Percentiles rank a stretch among this genome's conserved stretches.
These are phyloP conservation scores for Drosophila pruinosa DNA, from an alignment of 1,140 invertebrate genomes.

Conservation along the genomic window DNA sequence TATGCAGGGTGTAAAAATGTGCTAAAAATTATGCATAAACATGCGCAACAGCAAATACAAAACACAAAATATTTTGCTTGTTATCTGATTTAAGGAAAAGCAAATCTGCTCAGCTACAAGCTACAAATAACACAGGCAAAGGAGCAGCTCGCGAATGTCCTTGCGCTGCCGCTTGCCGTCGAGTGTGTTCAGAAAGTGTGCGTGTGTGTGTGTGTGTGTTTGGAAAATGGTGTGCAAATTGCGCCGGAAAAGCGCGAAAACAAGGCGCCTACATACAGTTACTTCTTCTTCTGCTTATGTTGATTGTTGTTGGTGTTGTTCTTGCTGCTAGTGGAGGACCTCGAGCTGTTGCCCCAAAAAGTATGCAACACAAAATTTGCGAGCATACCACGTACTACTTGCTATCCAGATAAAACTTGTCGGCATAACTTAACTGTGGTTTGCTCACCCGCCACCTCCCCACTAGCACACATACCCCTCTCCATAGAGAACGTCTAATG, in stretches of 20 bases:
- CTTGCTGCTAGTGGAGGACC: neutral
- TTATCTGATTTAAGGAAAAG: constrained; percentile 41
- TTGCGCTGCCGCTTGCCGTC: constrained; percentile 18
- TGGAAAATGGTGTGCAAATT: constrained; percentile 74
- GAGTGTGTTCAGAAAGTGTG: constrained; percentile 24
- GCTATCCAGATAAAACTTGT: constrained; percentile 44
- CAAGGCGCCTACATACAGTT: constrained; percentile 26
- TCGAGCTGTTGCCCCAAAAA: constrained; percentile 32
- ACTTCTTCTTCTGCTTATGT: neutral
- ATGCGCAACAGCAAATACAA: constrained; percentile 39
- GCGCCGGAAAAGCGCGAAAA: constrained; percentile 59
- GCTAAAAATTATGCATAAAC: constrained; percentile 62
- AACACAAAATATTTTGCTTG: constrained; percentile 40
- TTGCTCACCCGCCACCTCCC: neutral
- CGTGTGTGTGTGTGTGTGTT: constrained; percentile 23
- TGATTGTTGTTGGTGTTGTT: neutral
- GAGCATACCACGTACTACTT: constrained; percentile 29
- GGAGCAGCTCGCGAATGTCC: constrained; percentile 31
- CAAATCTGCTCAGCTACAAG: constrained; percentile 36
- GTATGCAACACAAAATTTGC: constrained; percentile 49
- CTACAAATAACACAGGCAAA: constrained; percentile 12
- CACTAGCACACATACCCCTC: neutral
- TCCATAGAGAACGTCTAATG: constrained; percentile 31
- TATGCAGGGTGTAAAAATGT: constrained; percentile 13
- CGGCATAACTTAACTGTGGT: constrained; percentile 59